Conservation (phyloP, 2,113 vertebrate species). For the Candoia aspera region DNA sequence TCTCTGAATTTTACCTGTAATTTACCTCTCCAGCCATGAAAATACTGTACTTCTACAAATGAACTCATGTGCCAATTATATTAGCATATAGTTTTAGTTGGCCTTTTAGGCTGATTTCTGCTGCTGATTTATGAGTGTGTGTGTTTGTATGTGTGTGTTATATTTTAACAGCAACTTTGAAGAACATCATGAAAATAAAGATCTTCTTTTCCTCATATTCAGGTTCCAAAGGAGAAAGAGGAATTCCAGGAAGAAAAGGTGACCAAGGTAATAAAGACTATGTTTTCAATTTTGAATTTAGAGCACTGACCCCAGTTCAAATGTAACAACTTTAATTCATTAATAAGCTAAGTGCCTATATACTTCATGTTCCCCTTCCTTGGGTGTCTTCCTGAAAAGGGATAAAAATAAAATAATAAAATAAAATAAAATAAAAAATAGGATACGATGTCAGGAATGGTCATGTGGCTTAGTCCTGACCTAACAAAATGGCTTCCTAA, state of each 20-base stretch:
- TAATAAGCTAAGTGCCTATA: neutral
- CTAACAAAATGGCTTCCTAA: neutral
- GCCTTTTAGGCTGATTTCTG: neutral
- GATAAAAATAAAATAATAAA: too few relatives aligned
- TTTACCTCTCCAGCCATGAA: neutral
- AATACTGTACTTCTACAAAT: neutral
- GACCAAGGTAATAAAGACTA: conserved; percentile 14
- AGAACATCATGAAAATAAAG: neutral
- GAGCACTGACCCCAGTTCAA: neutral
- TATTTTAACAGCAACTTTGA: neutral
- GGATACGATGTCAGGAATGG: neutral
- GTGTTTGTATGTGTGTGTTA: neutral
- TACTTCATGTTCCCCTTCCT: neutral
- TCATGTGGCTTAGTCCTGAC: neutral
- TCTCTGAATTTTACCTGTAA: neutral
- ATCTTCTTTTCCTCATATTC: neutral
- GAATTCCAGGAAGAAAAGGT: conserved; percentile 21
- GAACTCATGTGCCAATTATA: neutral
- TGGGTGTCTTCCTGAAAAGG: neutral
- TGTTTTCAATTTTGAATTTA: neutral
- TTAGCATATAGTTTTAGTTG: neutral
- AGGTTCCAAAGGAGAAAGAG: conserved; percentile 30
- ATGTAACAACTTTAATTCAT: neutral
- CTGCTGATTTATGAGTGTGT: neutral
- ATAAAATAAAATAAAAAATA: too few relatives aligned